These are phyloP conservation scores for Trichogramma pretiosum DNA, from an alignment of 1,140 invertebrate species.

Conservation along the genomic window DNA sequence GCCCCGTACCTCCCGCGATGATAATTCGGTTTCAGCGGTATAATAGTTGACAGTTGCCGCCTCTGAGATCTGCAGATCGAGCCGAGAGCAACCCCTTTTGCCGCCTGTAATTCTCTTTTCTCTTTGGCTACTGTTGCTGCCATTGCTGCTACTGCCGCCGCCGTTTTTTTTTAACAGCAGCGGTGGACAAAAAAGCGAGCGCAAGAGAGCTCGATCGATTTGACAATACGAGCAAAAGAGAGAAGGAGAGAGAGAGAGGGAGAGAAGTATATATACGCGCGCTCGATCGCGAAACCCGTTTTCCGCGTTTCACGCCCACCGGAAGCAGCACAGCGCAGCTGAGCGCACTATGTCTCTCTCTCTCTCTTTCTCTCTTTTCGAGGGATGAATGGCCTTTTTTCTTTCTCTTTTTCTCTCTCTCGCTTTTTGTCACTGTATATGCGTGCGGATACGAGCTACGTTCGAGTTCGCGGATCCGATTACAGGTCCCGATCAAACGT, in stretches of 20 bases:
- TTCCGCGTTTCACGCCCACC: slow-evolving; percentile 42
- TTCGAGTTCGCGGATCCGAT: slow-evolving; percentile 40
- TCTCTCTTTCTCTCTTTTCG: too few relatives aligned
- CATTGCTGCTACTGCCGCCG: too few relatives aligned
- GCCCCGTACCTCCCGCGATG: slow-evolving; percentile 28
- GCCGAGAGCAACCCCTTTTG: slow-evolving; percentile 21
- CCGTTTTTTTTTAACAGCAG: slow-evolving; percentile 17
- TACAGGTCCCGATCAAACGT: slow-evolving; percentile 23
- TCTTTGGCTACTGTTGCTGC: slow-evolving; percentile 1
- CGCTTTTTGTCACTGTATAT: too few relatives aligned
- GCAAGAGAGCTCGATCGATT: slow-evolving; percentile 1
- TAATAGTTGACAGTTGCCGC: slow-evolving; percentile 30
- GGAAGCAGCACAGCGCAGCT: slow-evolving; percentile 44
- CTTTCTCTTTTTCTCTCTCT: too few relatives aligned
- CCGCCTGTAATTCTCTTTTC: slow-evolving; percentile 12
- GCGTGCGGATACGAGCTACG: slow-evolving; percentile 28
- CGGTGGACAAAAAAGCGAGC: slow-evolving; percentile 13
- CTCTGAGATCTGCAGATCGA: slow-evolving; percentile 35
- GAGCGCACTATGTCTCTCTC: too few relatives aligned
- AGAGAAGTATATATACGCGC: slow-evolving; percentile 16
- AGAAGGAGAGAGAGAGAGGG: too few relatives aligned
- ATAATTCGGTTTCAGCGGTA: too few relatives aligned
- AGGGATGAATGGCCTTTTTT: slow-evolving; percentile 36
- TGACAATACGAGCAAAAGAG: too few relatives aligned
- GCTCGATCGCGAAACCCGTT: slow-evolving; percentile 43